Base-by-base conservation (phyloP, 1,140 invertebrate genomes). In the Panonychus citri region DNA sequence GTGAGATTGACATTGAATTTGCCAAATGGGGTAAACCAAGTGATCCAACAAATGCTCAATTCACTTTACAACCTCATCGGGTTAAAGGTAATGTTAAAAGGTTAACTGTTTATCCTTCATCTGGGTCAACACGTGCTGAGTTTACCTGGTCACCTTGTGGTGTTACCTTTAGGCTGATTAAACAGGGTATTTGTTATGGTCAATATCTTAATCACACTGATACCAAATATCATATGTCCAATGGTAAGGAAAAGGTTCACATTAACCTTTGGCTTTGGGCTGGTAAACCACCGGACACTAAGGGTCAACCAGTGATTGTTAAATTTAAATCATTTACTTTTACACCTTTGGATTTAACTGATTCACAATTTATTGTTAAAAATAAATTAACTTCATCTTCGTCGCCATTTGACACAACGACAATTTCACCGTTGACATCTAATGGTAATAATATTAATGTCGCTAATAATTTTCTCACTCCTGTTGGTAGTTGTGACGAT, bases 1-100 rank as follows among this genome's bases (percentile, higher is more conserved):
- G 49, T 10, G 49, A 51, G 24, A 51, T 51, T 28, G 49, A 51
- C 24, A 27, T 51, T 28, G 49, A 51, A 51, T 51, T 51, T 51
- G 27, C 49, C 3, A 26, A 28, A 51, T 51, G 49, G 49, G 27
- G 27, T 26, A 27, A 51, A 3, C 15, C 24, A 15, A 13, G 3
- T 26, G 25, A 26, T 27, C 3, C 3, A 26, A 51, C 49, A 26
- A 51, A 51, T 26, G 49, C 49, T 51, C 49, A 51, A n/a, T 51
- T 26, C n/a, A 24, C 24, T 3, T 1, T 26, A 26, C 49, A 51
- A 51, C 49, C 49, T 26, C 27, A 51, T 51, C 27, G 24, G 2
- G 7, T 7, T 46, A 46, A 46, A 46, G 5, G n/a, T n/a, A 46
- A 46, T 19, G 10, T 46, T n/a, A 46, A 46, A 19, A n/a, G 43